Conservation (phyloP, 2,113 vertebrate species). For the Chitala chitala region DNA sequence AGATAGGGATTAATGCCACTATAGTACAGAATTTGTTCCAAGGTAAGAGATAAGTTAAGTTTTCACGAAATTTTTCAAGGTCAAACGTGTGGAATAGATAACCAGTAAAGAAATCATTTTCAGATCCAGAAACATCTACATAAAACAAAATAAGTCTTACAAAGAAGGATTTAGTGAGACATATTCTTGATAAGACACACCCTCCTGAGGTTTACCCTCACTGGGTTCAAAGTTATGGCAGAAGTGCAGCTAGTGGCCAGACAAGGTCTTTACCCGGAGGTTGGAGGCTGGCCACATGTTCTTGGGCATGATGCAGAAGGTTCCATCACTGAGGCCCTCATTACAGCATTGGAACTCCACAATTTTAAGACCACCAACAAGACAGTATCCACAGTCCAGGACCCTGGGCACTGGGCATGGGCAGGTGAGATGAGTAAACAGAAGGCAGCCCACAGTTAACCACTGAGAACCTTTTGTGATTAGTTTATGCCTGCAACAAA, state of each 20-base stretch:
- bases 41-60: no score
- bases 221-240: not conserved
- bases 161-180: no score
- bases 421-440: not conserved
- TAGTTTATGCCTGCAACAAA: not conserved
- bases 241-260: not conserved
- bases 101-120: no score
- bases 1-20: no score
- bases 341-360: slow-evolving; percentile 71
- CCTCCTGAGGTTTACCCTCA: not conserved
- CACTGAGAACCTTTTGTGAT: not conserved
- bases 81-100: no score
- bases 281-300: slow-evolving; percentile 66
- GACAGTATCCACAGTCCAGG: slow-evolving; percentile 82
- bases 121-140: no score
- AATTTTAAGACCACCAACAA: slow-evolving; percentile 75
- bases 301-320: slow-evolving; percentile 77
- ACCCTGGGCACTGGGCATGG: slow-evolving; percentile 64
- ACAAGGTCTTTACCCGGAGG: slow-evolving; percentile 64
- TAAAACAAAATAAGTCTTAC: no score
- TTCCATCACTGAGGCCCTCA: slow-evolving; percentile 68
- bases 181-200: no score
- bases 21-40: no score
- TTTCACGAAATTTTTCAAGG: no score
- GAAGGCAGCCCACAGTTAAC: no score